Base-by-base conservation (phyloP, 2,888 invertebrate genomes). In the Sminthurinus aureus region DNA sequence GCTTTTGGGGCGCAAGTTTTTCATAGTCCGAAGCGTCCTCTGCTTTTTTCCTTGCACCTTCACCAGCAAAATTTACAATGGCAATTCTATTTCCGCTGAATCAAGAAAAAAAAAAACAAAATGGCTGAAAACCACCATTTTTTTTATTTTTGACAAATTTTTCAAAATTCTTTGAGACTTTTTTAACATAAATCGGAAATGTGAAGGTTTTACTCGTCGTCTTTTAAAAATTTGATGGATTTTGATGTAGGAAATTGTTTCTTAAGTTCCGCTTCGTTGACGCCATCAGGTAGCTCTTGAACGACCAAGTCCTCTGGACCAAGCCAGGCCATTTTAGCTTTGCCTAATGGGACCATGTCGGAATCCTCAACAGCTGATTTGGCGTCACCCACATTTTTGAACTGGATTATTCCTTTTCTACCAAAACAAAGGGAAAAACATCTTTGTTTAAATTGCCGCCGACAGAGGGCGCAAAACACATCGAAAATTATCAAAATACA, bases 391-490 rank as follows among this genome's bases (percentile, higher is more conserved):
- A 58, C 52, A 52, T 3, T 18, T 6, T 15, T 20, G 9, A 50
- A 76, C 52, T 76, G 76, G 8, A 76, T n/a, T n/a, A n/a, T 20
- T n/a, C 52, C 76, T 15, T n/a, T 52, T n/a, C 76, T 76, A 50
- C 9, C 1, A 26, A 58, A 58, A 58, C 9, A 9, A 58, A 12
- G 58, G 15, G 58, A 58, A 9, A 58, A 15, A 58, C 9, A 58
- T 12, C 58, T 12, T 12, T 12, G 15, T 58, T 58, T 58, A 12
- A 58, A 12, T 9, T 58, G 58, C 9, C 58, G 9, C 9, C 15
- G 20, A 6, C 20, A n/a, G 15, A 58, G 20, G 15, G 20, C 6
- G 6, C 20, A 66, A 18, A 8, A 11, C 15, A 66, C 20, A 12
- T 58, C 9, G 15, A 12, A 58, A 58, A 12, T 15, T 58, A 58